Percentiles rank a stretch among this genome's conserved stretches.
These are phyloP conservation scores for Lophotriccus pileatus DNA, from an alignment of 2,797 vertebrate genomes.

Conservation along the genomic window DNA sequence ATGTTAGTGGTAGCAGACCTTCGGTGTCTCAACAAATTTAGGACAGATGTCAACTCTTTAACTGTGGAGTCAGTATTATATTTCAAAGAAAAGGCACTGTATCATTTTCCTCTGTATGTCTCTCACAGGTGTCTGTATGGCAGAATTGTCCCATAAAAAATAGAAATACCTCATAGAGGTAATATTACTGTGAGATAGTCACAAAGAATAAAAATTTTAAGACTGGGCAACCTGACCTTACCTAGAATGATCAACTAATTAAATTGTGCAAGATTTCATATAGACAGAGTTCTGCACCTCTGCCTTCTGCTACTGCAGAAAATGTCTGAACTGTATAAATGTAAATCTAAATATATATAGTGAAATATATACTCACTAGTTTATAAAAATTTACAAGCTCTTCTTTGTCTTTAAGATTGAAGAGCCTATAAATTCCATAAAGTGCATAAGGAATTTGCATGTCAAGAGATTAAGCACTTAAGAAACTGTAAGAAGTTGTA, in stretches of 20 bases:
- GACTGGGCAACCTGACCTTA: not conserved
- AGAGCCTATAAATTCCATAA: not conserved
- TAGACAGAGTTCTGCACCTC: not conserved
- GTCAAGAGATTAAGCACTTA: not conserved
- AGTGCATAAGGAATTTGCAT: not conserved
- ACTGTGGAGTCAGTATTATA: not conserved
- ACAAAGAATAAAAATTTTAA: not conserved
- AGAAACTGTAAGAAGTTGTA: not conserved
- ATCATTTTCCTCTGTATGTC: not conserved
- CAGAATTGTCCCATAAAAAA: not conserved
- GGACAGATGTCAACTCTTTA: not conserved
- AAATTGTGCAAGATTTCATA: not conserved
- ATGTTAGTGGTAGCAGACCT: not conserved
- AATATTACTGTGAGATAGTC: not conserved
- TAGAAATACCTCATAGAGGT: not conserved
- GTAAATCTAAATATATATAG: not conserved
- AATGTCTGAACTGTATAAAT: not conserved
- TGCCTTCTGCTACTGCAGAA: not conserved
- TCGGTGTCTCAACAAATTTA: not conserved
- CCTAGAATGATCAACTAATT: not conserved
- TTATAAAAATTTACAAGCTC: not conserved
- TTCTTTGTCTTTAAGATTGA: not conserved
- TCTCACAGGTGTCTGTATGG: not conserved
- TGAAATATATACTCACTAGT: not conserved
- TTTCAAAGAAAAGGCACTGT: not conserved